Evolutionary conservation across 2,797 vertebrate genomes (phyloP).

Genomic region (Chelon labrosus): DNA sequence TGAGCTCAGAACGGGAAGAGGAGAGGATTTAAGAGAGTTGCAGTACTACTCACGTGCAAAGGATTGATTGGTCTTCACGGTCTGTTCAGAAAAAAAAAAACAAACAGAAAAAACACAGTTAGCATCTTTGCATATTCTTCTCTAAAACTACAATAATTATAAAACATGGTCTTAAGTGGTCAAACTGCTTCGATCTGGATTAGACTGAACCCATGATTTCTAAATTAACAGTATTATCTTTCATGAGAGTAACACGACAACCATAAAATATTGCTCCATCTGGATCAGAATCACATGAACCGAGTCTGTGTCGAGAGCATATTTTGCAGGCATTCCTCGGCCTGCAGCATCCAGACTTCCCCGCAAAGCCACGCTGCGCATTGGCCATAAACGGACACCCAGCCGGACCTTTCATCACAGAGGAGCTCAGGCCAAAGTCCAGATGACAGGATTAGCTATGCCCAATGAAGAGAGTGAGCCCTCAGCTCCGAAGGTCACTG

Average conservation of each 20-base stretch:
- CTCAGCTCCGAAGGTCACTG: slow-evolving; percentile 37
- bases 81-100: slow-evolving; percentile 70
- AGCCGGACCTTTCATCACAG: slow-evolving; percentile 58
- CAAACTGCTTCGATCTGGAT: not conserved
- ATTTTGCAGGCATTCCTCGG: slow-evolving; percentile 29
- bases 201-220: not conserved
- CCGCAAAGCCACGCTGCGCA: slow-evolving; percentile 29
- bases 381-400: slow-evolving; percentile 33
- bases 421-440: slow-evolving; percentile 40
- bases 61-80: slow-evolving; percentile 86
- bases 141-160: slow-evolving; percentile 8
- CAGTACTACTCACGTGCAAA: slow-evolving; percentile 86
- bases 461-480: slow-evolving; percentile 50
- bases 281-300: slow-evolving; percentile 6
- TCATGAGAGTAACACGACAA: not conserved
- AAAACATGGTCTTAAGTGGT: slow-evolving; percentile 1
- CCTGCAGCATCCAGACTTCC: slow-evolving; percentile 12
- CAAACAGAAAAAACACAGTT: slow-evolving; percentile 34
- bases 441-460: slow-evolving; percentile 54
- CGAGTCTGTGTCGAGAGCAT: not conserved
- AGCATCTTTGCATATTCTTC: slow-evolving; percentile 38
- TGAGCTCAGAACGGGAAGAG: slow-evolving; percentile 5
- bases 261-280: not conserved
- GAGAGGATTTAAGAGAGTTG: not conserved
- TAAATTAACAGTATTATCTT: not conserved